Evolutionary conservation across 1,140 invertebrate species (phyloP), one percentile per base, ranked within the genome.

Genomic region (Stenopsyche tienmushanensis): DNA sequence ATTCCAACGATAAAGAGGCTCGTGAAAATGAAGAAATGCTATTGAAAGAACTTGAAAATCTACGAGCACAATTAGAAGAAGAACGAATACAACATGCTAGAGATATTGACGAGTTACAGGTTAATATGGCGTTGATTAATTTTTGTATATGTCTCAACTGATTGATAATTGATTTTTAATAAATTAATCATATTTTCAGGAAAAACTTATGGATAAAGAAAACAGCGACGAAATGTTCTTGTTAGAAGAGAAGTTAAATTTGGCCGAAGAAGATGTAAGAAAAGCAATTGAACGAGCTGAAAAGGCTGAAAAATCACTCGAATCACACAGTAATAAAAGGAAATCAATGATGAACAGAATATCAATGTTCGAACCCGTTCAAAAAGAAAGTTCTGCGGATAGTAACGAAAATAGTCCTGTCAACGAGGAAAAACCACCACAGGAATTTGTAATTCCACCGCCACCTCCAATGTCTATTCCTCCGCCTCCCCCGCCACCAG

Each of bases 241-340:
- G 7, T 81, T 88, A 45, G 86, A 89, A 68, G 88, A 90, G 72
- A 87, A 88, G 65, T 76, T 90, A 13, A 86, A 83, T 73, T 71
- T 89, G 0, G 84, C 86, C 0, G 88, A 89, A 71, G 83, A 85
- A 3, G 87, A 90, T 68, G 76, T 88, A 1, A 78, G 83, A 52
- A 80, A 83, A 60, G 84, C 86, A 1, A 66, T 82, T 17, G 79
- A 86, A 69, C 74, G 86, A 66, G 86, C 86, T 0, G 85, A 88
- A 66, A 78, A 73, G 42, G 85, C 86, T 0, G 88, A 90, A 71
- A 80, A 76, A 52, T 72, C 72, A 24, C 71, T 75, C 1, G 69
- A 73, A 50, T 72, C 75, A 49, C 54, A 81, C 0, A 63, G 79
- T 68, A 65, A 62, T 1, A 44, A 72, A 20, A 70, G 76, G 0